Evolutionary conservation across 2,797 vertebrate species (phyloP).

Genomic region (Brachyalestes nurse): DNA sequence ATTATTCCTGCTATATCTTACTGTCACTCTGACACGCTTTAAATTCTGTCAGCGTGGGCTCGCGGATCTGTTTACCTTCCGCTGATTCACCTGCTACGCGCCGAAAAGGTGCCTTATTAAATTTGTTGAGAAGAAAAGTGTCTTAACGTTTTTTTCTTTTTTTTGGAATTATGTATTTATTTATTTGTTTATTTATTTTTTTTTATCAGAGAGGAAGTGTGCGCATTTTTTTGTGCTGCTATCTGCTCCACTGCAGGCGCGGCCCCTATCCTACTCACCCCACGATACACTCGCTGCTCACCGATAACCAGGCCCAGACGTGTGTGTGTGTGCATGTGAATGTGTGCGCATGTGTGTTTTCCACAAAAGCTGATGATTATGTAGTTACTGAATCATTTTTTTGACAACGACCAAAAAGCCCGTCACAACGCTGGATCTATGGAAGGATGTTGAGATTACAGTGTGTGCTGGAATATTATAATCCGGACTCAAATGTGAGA

Average conservation of each 20-base stretch:
- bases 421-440: conserved; percentile 45
- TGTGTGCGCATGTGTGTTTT: neutral
- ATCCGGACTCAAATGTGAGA: conserved; percentile 30
- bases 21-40: conserved; percentile 73
- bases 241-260: conserved; percentile 55
- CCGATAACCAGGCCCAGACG: conserved; percentile 45
- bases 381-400: conserved; percentile 45
- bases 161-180: conserved; percentile 38
- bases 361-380: conserved; percentile 48
- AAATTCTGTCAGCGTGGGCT: conserved; percentile 71
- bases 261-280: conserved; percentile 32
- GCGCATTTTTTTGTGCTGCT: conserved; percentile 36
- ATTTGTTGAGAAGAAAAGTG: conserved; percentile 54
- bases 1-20: conserved; percentile 80
- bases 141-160: conserved; percentile 37
- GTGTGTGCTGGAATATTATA: conserved; percentile 45
- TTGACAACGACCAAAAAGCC: conserved; percentile 40
- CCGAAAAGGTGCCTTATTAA: conserved; percentile 54
- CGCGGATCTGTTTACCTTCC: conserved; percentile 48
- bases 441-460: conserved; percentile 43
- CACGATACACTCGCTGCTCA: conserved; percentile 43
- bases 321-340: conserved; percentile 1
- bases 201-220: conserved; percentile 50
- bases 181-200: conserved; percentile 51
- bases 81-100: conserved; percentile 34